Conservation (phyloP, 2,888 invertebrate genomes). For the Callyntrura guangdongensis region DNA sequence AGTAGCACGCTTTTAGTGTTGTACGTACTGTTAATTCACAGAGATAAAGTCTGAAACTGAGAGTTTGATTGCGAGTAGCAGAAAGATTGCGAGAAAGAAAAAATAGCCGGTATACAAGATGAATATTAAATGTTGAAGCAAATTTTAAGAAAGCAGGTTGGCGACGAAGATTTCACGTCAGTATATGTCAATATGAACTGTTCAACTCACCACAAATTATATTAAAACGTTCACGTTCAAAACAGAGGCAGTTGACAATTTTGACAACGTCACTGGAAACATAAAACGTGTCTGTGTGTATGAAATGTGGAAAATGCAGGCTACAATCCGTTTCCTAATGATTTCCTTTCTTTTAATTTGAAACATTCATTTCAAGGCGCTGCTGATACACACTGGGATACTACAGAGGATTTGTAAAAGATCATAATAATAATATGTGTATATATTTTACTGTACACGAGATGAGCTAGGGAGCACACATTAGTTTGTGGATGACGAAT, state of each 20-base stretch:
- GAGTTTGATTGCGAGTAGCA: too few relatives aligned
- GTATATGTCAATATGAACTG: background rate
- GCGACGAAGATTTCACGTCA: background rate
- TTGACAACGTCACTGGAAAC: constrained; percentile 44
- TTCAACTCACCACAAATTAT: background rate
- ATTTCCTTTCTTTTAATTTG: constrained; percentile 29
- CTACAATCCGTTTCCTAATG: constrained; percentile 24
- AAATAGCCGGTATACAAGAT: constrained; percentile 45
- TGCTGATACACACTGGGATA: background rate
- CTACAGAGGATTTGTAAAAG: constrained; percentile 8
- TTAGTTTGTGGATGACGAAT: constrained; percentile 51
- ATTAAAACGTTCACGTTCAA: background rate
- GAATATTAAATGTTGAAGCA: background rate
- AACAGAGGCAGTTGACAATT: constrained; percentile 24
- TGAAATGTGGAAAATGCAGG: constrained; percentile 17
- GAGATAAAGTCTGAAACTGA: background rate
- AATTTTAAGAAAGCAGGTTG: background rate
- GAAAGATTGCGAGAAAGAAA: background rate
- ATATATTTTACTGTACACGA: constrained; percentile 4
- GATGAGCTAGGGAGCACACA: constrained; percentile 36
- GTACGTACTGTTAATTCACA: background rate
- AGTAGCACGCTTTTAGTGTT: background rate
- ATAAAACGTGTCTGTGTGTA: background rate
- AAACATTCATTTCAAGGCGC: constrained; percentile 32
- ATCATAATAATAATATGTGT: constrained; percentile 32